A percentile compares a stretch with the other conserved stretches of the same genome.
These are phyloP conservation scores for Oreotrochilus melanogaster DNA, from an alignment of 2,113 vertebrate genomes.

Conservation along the genomic window DNA sequence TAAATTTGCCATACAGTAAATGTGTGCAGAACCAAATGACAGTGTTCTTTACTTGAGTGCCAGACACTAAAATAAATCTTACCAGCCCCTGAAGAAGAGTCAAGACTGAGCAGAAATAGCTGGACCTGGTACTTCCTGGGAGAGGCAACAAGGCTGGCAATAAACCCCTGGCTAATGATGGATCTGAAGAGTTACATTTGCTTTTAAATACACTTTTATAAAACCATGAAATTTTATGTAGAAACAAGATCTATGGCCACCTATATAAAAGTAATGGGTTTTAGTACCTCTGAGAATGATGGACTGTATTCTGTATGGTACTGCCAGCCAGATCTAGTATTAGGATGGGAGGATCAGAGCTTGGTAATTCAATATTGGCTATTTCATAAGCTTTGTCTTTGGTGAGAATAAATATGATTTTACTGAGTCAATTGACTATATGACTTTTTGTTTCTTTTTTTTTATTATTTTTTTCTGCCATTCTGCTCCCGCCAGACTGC, in stretches of 20 bases:
- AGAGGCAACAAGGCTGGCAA: slow-evolving; percentile 6
- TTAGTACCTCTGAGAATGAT: neutral
- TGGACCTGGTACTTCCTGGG: slow-evolving; percentile 29
- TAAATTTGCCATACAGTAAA: neutral
- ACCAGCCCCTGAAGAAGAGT: neutral
- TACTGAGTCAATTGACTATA: neutral
- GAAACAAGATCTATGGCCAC: neutral
- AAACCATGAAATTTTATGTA: slow-evolving; percentile 21
- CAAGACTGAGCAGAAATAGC: slow-evolving; percentile 32
- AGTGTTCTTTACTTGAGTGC: rapidly evolving
- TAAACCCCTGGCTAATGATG: neutral
- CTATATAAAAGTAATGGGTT: neutral
- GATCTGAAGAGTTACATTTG: slow-evolving; percentile 36
- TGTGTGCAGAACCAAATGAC: neutral
- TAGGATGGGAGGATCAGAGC: neutral
- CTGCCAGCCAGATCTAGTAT: neutral
- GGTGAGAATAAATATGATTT: neutral
- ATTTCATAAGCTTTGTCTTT: slow-evolving; percentile 33
- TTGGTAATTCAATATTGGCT: neutral
- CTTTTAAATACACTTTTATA: slow-evolving; percentile 60
- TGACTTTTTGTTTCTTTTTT: neutral
- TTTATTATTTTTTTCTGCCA: neutral
- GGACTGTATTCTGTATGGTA: neutral
- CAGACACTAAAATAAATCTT: neutral
- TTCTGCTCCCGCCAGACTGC: neutral